Evolutionary conservation across 2,797 vertebrate species (phyloP), one percentile per base, ranked within the genome.

Genomic region (Decapterus maruadsi): DNA sequence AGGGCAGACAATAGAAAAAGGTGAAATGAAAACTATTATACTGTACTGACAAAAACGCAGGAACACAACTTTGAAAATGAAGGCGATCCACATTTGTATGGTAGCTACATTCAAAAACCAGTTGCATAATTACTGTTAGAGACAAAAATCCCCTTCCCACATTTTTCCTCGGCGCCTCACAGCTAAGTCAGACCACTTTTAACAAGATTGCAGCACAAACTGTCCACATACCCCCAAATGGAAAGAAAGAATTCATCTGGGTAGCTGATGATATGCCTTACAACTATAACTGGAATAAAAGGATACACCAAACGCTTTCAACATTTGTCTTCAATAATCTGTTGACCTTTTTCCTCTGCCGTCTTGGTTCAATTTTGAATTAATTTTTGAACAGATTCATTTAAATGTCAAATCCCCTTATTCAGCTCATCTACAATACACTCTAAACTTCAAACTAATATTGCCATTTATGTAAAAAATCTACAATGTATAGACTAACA

Each of bases 401-500:
- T 91, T 91, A 86, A 91, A 93, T 91, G 89, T 92, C 87, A 92
- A 90, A 93, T 88, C 88, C 90, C 91, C 87, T 83, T 88, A 85
- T 90, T 92, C 92, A 88, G 89, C 86, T 93, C 93, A 93, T 93
- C 94, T 95, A 94, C 94, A 92, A 95, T 94, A 95, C 93, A 95
- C 93, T 94, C 93, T 95, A 94, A 93, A 94, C 92, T 94, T 95
- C 93, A 93, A 95, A 94, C 94, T 94, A 95, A 95, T 95, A 95
- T 95, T 93, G 91, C 93, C 91, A 94, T 95, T 94, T 93, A 94
- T 95, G 94, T 95, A 96, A 94, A 95, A 93, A 96, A 95, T 95
- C 96, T 96, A 96, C 95, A 96, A 95, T 96, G 95, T 96, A 96
- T 95, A 96, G 94, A 94, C 95, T 96, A 96, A 96, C 95, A 95